Evolutionary conservation across 2,797 vertebrate species (phyloP), one percentile per base, ranked within the genome.

Genomic region (Alfaro cultratus): DNA sequence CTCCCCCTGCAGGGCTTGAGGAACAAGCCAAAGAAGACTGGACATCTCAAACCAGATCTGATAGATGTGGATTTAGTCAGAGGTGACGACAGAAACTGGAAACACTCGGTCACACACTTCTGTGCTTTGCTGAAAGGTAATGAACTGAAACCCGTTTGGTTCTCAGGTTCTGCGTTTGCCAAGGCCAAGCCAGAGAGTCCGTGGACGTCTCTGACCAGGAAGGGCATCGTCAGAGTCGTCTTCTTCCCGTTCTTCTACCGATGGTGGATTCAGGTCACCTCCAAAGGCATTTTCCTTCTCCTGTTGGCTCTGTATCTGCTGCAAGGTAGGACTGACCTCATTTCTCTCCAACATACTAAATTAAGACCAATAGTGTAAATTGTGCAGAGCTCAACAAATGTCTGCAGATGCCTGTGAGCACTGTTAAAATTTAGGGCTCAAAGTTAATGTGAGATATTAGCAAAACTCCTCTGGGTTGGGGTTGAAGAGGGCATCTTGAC

Each of bases 1-100:
- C 39, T 79, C 77, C 86, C 67, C 87, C 41, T 89, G 80, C 92
- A 99, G 98, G 98, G 98, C 89, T 96, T 99, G 94, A 97, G 97
- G 93, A 99, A 99, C 96, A 99, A 99, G 95, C 98, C 98, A 90
- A 99, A 99, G 97, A 99, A 99, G 97, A 99, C 98, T 0, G 98
- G 98, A 71, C 97, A 99, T 47, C 97, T 99, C 89, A 99, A 99
- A 94, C 97, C 97, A 88, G 98, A 99, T 92, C 97, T 99, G 73
- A 99, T 99, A 79, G 98, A 99, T 51, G 98, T 99, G 93, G 98
- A 99, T 95, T 95, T 99, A 93, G 98, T 99, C 83, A 96, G 98
- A 98, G 98, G 98, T 99, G 80, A 73, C 41, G 45, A 43, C n/a
- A 18, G 15, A 64, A 36, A 36, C 60, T 36, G 60, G 60, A 64